Percentiles rank a stretch among this genome's conserved stretches.
Conservation (phyloP, 2,113 vertebrate genomes). For the Glaucidium brasilianum region DNA sequence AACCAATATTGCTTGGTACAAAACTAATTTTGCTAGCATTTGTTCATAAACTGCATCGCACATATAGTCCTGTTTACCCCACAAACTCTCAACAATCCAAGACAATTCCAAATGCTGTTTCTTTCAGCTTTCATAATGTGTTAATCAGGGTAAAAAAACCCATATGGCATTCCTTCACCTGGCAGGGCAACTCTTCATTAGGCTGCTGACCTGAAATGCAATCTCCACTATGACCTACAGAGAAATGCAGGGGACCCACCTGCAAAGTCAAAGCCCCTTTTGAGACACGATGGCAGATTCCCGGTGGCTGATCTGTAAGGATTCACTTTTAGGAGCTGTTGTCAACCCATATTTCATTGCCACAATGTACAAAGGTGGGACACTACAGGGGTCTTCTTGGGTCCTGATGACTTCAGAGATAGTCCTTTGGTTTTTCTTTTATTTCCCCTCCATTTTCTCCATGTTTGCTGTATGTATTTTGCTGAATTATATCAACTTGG, state of each 20-base stretch:
- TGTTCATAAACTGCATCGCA: not conserved
- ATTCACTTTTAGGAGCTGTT: not conserved
- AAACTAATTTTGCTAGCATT: not conserved
- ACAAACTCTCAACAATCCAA: not conserved
- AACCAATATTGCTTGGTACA: not conserved
- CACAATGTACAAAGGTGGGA: not conserved
- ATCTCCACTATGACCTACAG: not conserved
- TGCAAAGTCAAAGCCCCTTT: constrained; percentile 19
- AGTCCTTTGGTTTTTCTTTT: too few species aligned
- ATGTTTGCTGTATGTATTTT: not conserved
- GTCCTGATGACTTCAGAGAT: not conserved
- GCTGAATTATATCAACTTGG: not conserved
- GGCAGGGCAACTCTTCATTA: constrained; percentile 21
- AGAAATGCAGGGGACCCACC: not conserved
- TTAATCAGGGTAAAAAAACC: not conserved
- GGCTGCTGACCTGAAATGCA: constrained; percentile 12
- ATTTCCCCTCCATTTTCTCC: not conserved
- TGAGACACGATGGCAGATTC: not conserved
- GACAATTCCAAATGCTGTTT: not conserved
- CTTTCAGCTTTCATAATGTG: constrained; percentile 4
- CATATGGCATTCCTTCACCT: constrained; percentile 47
- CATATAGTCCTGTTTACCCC: not conserved
- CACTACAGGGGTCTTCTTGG: not conserved
- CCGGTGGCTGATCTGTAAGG: not conserved
- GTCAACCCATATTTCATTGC: not conserved